These are phyloP conservation scores for Phrixothrix hirtus DNA, from an alignment of 2,888 invertebrate species.

Conservation along the genomic window DNA sequence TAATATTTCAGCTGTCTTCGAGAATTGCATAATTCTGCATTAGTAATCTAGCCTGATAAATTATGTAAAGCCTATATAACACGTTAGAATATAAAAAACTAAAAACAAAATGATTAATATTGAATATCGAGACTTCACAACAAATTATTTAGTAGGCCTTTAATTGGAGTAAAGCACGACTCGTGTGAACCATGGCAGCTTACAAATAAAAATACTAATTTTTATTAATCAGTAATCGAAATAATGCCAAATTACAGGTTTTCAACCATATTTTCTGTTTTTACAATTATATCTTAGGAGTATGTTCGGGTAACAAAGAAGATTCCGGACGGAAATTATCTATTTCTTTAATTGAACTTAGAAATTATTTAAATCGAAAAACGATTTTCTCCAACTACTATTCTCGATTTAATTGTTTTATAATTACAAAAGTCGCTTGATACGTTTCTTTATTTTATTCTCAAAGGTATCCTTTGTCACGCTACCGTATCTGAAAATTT, in stretches of 20 bases:
- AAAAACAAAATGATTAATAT: slow-evolving; percentile 20
- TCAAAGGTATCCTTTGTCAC: slow-evolving; percentile 26
- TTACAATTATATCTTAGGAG: slow-evolving; percentile 11
- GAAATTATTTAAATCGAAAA: slow-evolving; percentile 21
- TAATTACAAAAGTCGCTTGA: slow-evolving; percentile 37
- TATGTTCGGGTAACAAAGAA: slow-evolving; percentile 11
- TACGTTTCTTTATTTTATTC: slow-evolving; percentile 32
- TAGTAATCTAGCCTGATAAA: no score
- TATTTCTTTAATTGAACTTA: slow-evolving; percentile 20
- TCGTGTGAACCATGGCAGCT: slow-evolving; percentile 28
- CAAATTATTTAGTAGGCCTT: slow-evolving; percentile 20
- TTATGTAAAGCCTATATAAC: no score
- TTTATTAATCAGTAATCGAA: slow-evolving; percentile 22
- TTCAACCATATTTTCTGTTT: slow-evolving; percentile 9
- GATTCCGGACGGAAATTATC: slow-evolving; percentile 11
- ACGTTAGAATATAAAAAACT: no score
- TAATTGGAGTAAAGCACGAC: slow-evolving; percentile 20
- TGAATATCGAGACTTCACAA: slow-evolving; percentile 5
- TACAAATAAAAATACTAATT: slow-evolving; percentile 28
- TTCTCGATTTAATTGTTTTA: slow-evolving; percentile 38
- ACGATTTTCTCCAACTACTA: slow-evolving; percentile 9
- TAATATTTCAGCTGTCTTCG: no score
- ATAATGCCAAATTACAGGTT: slow-evolving; percentile 19
- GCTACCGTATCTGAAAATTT: slow-evolving; percentile 20
- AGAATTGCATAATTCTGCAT: no score